Evolutionary conservation across 2,888 invertebrate genomes (phyloP).

Genomic region (Latrodectus elegans): DNA sequence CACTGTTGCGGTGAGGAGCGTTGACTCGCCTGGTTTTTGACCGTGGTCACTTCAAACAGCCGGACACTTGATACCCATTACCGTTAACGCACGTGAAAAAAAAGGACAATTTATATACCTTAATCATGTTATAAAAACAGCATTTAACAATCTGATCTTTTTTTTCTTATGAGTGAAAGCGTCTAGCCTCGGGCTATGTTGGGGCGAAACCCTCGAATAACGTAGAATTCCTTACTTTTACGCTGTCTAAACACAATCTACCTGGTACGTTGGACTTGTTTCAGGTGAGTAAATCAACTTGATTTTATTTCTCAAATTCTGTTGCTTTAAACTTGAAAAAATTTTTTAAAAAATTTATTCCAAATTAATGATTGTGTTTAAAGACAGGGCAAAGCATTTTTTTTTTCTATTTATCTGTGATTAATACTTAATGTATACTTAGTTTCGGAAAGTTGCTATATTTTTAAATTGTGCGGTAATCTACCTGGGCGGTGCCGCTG

Average conservation of each 20-base stretch:
- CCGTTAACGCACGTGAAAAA: neutral
- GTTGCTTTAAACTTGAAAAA: neutral
- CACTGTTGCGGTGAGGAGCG: neutral
- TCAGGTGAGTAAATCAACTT: constrained; percentile 47
- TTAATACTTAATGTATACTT: too few relatives aligned
- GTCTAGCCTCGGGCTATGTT: constrained; percentile 60
- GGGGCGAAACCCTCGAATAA: constrained; percentile 47
- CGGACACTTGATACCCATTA: neutral
- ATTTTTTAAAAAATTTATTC: neutral
- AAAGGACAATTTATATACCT: neutral
- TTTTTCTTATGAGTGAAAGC: constrained; percentile 6
- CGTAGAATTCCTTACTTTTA: constrained; percentile 48
- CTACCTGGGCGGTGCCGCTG: constrained; percentile 41
- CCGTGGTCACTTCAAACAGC: neutral
- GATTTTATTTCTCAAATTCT: neutral
- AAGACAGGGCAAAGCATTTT: too few relatives aligned
- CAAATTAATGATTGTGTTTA: too few relatives aligned
- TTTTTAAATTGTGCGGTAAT: constrained; percentile 22
- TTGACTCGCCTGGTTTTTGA: constrained; percentile 17
- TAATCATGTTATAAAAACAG: constrained; percentile 2
- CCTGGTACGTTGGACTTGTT: constrained; percentile 58
- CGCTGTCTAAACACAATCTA: constrained; percentile 58
- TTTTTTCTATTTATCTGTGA: too few relatives aligned
- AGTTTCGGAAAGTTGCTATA: neutral
- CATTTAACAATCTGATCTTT: neutral